Conservation (phyloP, 2,113 vertebrate species). For the Oxyura jamaicensis region DNA sequence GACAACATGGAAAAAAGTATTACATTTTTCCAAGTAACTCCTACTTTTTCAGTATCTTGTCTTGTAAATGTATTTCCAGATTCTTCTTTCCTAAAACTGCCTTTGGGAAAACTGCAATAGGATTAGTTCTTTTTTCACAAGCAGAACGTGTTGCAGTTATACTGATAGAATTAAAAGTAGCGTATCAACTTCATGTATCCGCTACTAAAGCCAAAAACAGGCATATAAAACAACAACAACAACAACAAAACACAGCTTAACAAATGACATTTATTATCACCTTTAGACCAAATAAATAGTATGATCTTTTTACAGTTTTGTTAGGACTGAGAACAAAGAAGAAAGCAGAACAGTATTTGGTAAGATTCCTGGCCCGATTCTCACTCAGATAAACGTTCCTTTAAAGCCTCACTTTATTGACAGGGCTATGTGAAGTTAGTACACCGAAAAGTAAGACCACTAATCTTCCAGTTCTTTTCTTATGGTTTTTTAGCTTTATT, state of each 20-base stretch:
- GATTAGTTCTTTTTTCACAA: background rate
- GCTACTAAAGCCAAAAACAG: background rate
- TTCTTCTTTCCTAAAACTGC: background rate
- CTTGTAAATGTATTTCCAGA: background rate
- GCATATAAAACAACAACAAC: background rate
- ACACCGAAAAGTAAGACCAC: background rate
- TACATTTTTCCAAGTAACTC: background rate
- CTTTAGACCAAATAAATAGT: background rate
- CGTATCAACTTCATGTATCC: conserved; percentile 1
- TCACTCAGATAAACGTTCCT: background rate
- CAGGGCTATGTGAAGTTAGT: background rate
- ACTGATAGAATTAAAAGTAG: conserved; percentile 8
- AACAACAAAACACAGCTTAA: background rate
- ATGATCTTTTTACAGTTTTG: background rate
- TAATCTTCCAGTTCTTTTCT: background rate
- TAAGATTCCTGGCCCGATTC: background rate
- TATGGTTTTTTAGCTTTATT: background rate
- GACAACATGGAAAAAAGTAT: background rate
- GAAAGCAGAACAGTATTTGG: background rate
- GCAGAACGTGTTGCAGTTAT: conserved; percentile 1
- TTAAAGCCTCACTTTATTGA: background rate
- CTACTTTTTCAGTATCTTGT: background rate
- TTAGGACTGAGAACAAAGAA: background rate
- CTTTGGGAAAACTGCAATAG: background rate
- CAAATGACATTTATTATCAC: background rate